A percentile compares a stretch with the other conserved stretches of the same genome.
These are phyloP conservation scores for Danio choprae DNA, from an alignment of 2,797 vertebrate genomes.

Conservation along the genomic window DNA sequence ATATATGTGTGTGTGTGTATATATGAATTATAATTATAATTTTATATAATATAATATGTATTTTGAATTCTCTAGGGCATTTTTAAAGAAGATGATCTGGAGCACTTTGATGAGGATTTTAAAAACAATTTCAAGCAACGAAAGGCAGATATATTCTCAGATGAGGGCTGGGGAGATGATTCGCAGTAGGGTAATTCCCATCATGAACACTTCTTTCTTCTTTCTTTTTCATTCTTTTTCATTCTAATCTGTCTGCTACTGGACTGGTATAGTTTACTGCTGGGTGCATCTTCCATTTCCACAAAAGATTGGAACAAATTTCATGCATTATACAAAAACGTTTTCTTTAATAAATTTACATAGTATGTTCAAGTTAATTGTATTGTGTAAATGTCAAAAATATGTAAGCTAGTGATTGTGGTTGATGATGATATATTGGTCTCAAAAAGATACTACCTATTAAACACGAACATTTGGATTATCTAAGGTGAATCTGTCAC, in stretches of 20 bases:
- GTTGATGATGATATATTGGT: neutral
- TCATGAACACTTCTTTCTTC: slow-evolving; percentile 75
- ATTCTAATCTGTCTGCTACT: neutral
- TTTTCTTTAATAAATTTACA: neutral
- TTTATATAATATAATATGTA: neutral
- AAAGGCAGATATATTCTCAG: slow-evolving; percentile 64
- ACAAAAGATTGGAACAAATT: neutral
- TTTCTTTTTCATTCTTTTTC: slow-evolving; percentile 65
- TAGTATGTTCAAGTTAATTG: neutral
- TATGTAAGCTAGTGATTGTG: neutral
- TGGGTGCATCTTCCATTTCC: neutral
- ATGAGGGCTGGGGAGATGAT: slow-evolving; percentile 71
- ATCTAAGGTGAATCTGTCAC: neutral
- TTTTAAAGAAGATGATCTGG: slow-evolving; percentile 85
- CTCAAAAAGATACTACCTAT: neutral
- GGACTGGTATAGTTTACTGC: neutral
- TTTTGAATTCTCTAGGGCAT: slow-evolving; percentile 81
- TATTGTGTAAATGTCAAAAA: neutral
- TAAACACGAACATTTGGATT: neutral
- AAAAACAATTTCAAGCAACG: slow-evolving; percentile 79
- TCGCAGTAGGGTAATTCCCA: slow-evolving; percentile 49
- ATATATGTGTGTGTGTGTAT: no score
- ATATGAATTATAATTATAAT: no score
- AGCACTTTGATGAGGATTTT: slow-evolving; percentile 90
- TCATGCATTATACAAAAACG: neutral